Percentiles rank a stretch among this genome's conserved stretches.
These are phyloP conservation scores for Palythoa caribaeorum DNA, from an alignment of 92 coral and sea anemone species.

Conservation along the genomic window DNA sequence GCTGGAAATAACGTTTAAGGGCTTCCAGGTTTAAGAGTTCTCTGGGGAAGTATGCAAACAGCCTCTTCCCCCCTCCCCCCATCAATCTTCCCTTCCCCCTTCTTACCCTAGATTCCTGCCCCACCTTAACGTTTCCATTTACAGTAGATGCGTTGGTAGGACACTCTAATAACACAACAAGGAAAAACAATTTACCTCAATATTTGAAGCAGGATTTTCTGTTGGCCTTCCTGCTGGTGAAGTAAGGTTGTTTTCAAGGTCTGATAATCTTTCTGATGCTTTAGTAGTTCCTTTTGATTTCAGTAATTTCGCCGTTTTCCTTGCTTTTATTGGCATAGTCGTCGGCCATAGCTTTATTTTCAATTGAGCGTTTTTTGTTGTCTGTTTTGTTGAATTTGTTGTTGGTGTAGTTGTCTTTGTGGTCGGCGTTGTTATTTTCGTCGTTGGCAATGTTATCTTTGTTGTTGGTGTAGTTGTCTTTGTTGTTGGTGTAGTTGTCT, in stretches of 20 bases:
- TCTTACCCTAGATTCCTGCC: no score
- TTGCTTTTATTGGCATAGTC: conserved; percentile 29
- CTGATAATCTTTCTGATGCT: not conserved
- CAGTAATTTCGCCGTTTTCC: conserved; percentile 4
- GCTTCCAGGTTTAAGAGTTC: no score
- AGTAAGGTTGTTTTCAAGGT: not conserved
- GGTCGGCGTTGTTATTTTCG: conserved; percentile 20
- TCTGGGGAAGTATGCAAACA: no score
- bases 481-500: conserved; percentile 30
- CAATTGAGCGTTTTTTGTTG: conserved; percentile 4
- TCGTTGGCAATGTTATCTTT: not conserved
- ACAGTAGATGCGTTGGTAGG: no score
- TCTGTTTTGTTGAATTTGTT: conserved; percentile 28
- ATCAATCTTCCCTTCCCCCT: no score
- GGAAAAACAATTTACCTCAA: not conserved
- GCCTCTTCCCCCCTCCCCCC: no score
- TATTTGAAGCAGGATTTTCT: not conserved
- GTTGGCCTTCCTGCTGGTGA: not conserved
- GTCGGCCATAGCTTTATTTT: conserved; percentile 51
- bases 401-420: conserved; percentile 10
- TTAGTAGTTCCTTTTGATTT: conserved; percentile 28
- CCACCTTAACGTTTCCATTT: no score
- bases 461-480: conserved; percentile 43
- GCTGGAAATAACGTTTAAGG: no score
- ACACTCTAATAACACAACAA: not conserved